Conservation (phyloP, 2,113 vertebrate species). For the Albula glossodonta region DNA sequence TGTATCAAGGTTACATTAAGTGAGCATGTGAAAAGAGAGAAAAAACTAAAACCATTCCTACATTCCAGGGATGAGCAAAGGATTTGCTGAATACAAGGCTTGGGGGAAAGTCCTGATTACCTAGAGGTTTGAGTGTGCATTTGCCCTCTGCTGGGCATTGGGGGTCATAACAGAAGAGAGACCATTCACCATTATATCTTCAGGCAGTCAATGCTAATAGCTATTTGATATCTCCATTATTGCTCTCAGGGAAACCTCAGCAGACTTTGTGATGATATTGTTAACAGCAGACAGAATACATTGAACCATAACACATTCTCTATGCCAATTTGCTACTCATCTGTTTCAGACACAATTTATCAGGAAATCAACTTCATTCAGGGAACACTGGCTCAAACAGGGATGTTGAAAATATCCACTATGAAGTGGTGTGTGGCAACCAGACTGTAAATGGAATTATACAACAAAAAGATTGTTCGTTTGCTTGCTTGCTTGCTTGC, state of each 20-base stretch:
- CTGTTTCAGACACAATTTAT: too few relatives aligned
- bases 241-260: constrained; percentile 3
- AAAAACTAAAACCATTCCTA: not conserved
- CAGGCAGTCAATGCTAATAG: not conserved
- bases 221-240: not conserved
- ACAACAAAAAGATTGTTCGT: too few relatives aligned
- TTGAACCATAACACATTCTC: not conserved
- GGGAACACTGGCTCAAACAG: too few relatives aligned
- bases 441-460: too few relatives aligned
- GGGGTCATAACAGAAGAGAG: not conserved
- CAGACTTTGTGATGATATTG: not conserved
- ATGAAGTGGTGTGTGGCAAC: too few relatives aligned
- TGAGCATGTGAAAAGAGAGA: not conserved
- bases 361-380: not conserved
- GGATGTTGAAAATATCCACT: too few relatives aligned
- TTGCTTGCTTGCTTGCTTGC: too few relatives aligned
- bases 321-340: too few relatives aligned
- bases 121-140: not conserved
- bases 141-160: not conserved
- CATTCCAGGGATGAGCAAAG: not conserved
- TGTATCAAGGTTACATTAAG: not conserved
- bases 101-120: not conserved
- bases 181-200: not conserved
- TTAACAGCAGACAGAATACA: not conserved
- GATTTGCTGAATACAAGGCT: not conserved